Conservation (phyloP, 2,797 vertebrate species). For the Rhyacichthys aspro region DNA sequence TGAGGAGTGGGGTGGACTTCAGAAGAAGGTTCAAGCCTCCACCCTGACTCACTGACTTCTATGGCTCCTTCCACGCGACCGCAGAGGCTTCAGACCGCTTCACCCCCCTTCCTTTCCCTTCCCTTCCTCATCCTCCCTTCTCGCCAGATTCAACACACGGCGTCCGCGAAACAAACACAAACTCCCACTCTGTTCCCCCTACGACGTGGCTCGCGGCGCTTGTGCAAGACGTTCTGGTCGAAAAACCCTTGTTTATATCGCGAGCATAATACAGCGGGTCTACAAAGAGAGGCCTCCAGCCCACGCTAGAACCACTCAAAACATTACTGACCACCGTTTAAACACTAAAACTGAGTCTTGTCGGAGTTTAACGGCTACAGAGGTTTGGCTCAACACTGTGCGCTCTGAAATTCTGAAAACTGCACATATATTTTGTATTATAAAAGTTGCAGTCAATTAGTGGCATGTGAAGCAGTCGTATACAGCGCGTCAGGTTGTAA, state of each 20-base stretch:
- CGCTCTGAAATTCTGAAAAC: constrained; percentile 12
- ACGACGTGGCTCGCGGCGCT: constrained; percentile 69
- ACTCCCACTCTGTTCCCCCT: constrained; percentile 70
- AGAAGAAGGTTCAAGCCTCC: constrained; percentile 76
- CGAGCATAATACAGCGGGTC: constrained; percentile 67
- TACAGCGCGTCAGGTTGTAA: constrained; percentile 55
- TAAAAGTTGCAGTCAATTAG: neutral
- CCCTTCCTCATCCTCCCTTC: constrained; percentile 48
- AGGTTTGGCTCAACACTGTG: constrained; percentile 45
- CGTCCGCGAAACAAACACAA: constrained; percentile 76
- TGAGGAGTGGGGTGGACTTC: constrained; percentile 63
- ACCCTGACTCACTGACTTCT: constrained; percentile 83
- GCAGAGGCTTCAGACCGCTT: constrained; percentile 56
- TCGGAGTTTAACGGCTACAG: constrained; percentile 56
- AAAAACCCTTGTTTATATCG: constrained; percentile 77
- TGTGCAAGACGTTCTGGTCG: constrained; percentile 67
- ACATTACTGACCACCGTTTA: constrained; percentile 75
- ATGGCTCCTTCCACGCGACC: constrained; percentile 78
- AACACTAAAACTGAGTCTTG: constrained; percentile 69
- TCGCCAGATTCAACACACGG: constrained; percentile 72
- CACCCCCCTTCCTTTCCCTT: constrained; percentile 1
- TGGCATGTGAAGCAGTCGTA: constrained; percentile 23
- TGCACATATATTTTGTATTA: neutral
- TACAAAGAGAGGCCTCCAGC: constrained; percentile 69
- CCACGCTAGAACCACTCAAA: constrained; percentile 73